phyloP scores from a whole-genome alignment of 1,140 invertebrate species.

The Nomia melanderi region DNA sequence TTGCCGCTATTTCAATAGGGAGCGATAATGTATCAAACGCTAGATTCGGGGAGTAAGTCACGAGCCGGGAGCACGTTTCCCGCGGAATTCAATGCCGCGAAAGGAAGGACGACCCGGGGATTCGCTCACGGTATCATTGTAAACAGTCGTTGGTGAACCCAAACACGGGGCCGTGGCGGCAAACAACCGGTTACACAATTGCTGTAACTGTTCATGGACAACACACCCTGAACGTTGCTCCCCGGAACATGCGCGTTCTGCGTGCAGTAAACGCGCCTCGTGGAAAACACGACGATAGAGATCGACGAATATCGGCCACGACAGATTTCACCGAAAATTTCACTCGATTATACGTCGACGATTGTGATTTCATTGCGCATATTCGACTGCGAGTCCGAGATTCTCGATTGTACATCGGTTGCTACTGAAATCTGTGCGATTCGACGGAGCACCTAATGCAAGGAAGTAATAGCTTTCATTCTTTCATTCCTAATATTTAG shows the following conservation, averaged over 20 bases:
- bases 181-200: constrained; percentile 46
- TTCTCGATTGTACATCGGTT: too few species aligned
- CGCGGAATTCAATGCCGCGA: not conserved
- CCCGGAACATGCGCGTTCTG: constrained; percentile 2
- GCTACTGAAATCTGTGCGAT: too few species aligned
- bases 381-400: too few species aligned
- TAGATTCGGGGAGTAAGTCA: not conserved
- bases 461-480: too few species aligned
- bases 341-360: too few species aligned
- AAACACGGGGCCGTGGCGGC: not conserved
- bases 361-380: too few species aligned
- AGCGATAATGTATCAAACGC: too few species aligned
- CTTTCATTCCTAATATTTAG: too few species aligned
- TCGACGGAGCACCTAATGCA: too few species aligned
- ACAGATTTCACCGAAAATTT: too few species aligned
- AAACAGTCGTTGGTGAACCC: not conserved
- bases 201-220: constrained; percentile 22
- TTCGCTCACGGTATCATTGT: not conserved
- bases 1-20: too few species aligned
- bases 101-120: not conserved
- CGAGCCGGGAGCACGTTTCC: not conserved
- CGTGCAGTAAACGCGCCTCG: constrained; percentile 11
- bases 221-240: constrained; percentile 38
- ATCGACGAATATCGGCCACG: not conserved
- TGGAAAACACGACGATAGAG: not conserved